phyloP scores from a whole-genome alignment of 2,888 invertebrate genomes.

The Diplazon laetatorius region DNA sequence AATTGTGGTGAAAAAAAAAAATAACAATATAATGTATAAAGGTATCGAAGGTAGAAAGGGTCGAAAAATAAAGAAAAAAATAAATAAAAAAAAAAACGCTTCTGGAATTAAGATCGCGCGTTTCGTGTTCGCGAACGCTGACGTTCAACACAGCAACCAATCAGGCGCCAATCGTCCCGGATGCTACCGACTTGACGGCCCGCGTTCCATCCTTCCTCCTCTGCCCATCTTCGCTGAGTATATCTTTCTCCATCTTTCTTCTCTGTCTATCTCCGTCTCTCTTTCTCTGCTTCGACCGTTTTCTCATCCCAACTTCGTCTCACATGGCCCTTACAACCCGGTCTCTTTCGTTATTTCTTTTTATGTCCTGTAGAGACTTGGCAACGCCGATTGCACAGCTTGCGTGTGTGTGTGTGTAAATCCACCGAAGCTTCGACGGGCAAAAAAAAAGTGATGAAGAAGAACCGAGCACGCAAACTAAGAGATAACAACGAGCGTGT shows the following conservation, averaged over 20 bases:
- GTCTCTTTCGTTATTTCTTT: constrained; percentile 14
- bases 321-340: constrained; percentile 24
- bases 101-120: constrained; percentile 62
- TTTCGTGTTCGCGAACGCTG: constrained; percentile 57
- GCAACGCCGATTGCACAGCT: constrained; percentile 61
- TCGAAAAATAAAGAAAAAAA: constrained; percentile 1
- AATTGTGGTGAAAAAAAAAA: too few relatives aligned
- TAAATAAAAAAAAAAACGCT: constrained; percentile 51
- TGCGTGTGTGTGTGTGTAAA: too few relatives aligned
- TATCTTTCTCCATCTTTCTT: constrained; percentile 41
- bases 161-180: constrained; percentile 65
- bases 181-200: constrained; percentile 65
- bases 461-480: constrained; percentile 44
- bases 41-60: not conserved
- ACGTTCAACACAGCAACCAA: constrained; percentile 61
- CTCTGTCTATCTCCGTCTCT: constrained; percentile 20
- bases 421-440: constrained; percentile 33
- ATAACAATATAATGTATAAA: too few relatives aligned
- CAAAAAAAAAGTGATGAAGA: constrained; percentile 34
- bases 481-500: too few relatives aligned
- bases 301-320: constrained; percentile 6
- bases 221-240: constrained; percentile 44
- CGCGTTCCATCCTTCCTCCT: constrained; percentile 26
- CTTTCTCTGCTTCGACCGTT: constrained; percentile 35
- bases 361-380: constrained; percentile 52